These are phyloP conservation scores for Bubo blakistoni DNA, from an alignment of 2,113 vertebrate genomes.

Conservation along the genomic window DNA sequence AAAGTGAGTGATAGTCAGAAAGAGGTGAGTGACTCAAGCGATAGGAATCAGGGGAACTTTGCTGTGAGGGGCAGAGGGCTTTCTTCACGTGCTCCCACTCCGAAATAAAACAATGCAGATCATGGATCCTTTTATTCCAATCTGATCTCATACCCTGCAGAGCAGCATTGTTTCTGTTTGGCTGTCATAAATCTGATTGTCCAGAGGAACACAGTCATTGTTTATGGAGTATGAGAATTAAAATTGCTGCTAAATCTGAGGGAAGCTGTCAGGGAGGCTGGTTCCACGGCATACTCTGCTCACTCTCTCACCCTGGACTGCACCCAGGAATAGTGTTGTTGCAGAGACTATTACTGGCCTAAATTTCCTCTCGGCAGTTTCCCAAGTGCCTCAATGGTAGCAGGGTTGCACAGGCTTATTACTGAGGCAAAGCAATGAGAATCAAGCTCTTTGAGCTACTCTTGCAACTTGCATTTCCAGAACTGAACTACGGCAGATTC, in stretches of 20 bases:
- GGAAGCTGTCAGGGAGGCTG: background rate
- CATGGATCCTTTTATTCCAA: slow-evolving; percentile 28
- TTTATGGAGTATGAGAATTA: slow-evolving; percentile 36
- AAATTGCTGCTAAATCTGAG: slow-evolving; percentile 39
- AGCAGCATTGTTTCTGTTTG: slow-evolving; percentile 42
- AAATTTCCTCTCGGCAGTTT: background rate
- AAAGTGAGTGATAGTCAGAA: background rate
- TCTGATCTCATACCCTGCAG: slow-evolving; percentile 31
- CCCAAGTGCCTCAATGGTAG: background rate
- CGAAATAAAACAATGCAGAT: slow-evolving; percentile 20
- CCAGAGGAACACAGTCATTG: slow-evolving; percentile 26
- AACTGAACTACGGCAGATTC: background rate
- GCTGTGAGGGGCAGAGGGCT: background rate
- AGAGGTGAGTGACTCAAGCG: slow-evolving; percentile 22
- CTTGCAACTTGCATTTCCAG: background rate
- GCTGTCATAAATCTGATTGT: slow-evolving; percentile 50
- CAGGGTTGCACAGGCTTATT: background rate
- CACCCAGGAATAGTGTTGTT: background rate
- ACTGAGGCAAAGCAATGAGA: background rate
- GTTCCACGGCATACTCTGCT: background rate
- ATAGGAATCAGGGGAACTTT: slow-evolving; percentile 13
- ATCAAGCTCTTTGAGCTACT: background rate
- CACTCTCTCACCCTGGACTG: background rate
- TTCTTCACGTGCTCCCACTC: background rate
- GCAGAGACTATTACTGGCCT: background rate